These are phyloP conservation scores for Myotis daubentonii DNA, from an alignment of 2,797 vertebrate species.

Conservation along the genomic window DNA sequence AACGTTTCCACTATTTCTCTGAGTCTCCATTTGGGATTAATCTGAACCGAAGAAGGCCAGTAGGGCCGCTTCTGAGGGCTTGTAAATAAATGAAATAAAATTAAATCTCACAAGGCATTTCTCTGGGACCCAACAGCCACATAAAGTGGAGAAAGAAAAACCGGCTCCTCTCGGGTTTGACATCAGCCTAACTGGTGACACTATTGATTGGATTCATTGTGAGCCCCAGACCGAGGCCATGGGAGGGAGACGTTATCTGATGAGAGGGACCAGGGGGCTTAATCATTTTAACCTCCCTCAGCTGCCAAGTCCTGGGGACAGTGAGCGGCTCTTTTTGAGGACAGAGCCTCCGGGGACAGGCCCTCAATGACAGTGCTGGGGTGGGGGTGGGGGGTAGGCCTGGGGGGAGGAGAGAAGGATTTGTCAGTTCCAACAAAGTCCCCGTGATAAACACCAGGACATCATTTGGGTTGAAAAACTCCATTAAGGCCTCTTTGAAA, in stretches of 20 bases:
- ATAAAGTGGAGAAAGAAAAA: not conserved
- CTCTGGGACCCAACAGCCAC: not conserved
- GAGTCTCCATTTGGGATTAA: not conserved
- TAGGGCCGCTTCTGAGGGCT: not conserved
- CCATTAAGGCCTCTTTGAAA: not conserved
- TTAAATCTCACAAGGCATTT: not conserved
- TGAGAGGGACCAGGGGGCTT: not conserved
- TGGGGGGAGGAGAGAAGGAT: not conserved
- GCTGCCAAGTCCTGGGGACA: not conserved
- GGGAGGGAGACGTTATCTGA: not conserved
- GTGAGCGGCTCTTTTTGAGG: not conserved
- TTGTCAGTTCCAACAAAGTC: not conserved
- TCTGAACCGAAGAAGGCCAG: not conserved
- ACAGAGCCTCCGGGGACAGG: not conserved
- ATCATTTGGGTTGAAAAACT: not conserved
- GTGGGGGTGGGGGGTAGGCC: too few relatives aligned
- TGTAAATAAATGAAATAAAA: conserved; percentile 41
- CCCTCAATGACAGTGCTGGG: not conserved
- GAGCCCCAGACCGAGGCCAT: not conserved
- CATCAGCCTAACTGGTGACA: not conserved
- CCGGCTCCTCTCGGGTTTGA: not conserved
- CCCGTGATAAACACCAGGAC: not conserved
- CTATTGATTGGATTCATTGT: not conserved
- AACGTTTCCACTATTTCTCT: not conserved
- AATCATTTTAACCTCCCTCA: not conserved